Base-by-base conservation (phyloP, 2,888 invertebrate genomes). In the Netelia fuscicornis region DNA sequence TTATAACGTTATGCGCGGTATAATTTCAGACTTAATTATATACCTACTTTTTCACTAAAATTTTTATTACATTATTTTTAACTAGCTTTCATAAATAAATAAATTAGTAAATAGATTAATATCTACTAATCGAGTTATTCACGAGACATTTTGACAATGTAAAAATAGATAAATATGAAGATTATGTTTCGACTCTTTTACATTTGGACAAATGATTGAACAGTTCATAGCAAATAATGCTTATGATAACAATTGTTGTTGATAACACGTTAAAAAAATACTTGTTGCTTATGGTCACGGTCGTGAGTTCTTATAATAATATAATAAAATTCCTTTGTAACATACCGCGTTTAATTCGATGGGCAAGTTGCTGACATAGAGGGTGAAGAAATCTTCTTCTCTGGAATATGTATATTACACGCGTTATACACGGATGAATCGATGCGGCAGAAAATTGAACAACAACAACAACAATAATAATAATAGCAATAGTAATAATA, bases 291-390 rank as follows among this genome's bases (percentile, higher is more conserved):
- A 60, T 60, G 13, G 52, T 0, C 11, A 52, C 13, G 5, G 11
- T 48, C 25, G 56, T 54, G 65, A 75, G 82, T 60, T 60, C 6
- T 42, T 20, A 20, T 52, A 48, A 13, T 37, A 2, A 71, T 71
- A n/a, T 13, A 23, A 52, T 13, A 17, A 52, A 48, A n/a, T 20
- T 78, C 42, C 8, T 2, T 13, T 79, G 56, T 9, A 20, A 6
- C 25, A 42, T 88, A 91, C 90, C 88, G 90, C 76, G 3, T 89
- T 88, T 30, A 92, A 81, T 71, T 92, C 92, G 1, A 37, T 10
- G 2, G 92, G 92, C 25, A 92, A 84, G 68, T 91, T 88, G n/a
- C 25, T 86, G 0, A 92, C 88, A 30, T 88, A 90, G 10, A 92
- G 60, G 20, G 77, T 74, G 17, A 52, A 78, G 30, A 25, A n/a